These are phyloP conservation scores for Chymomyza costata DNA, from an alignment of 1,140 invertebrate genomes.

Conservation along the genomic window DNA sequence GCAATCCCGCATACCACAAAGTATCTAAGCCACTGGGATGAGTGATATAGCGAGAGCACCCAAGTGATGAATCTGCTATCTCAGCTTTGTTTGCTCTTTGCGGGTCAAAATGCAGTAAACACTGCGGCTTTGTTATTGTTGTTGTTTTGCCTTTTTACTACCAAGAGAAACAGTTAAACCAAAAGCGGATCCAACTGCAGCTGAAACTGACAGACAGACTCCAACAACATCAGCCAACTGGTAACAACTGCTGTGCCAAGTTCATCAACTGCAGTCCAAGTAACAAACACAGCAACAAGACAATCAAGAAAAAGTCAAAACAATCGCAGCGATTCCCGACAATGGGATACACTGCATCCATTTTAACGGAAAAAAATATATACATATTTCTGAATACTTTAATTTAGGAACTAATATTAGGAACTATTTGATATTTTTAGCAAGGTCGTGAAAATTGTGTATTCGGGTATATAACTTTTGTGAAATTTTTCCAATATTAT, in stretches of 20 bases:
- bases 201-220: too few species aligned
- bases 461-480: too few species aligned
- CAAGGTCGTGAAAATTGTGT: too few species aligned
- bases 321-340: neutral
- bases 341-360: neutral
- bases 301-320: too few species aligned
- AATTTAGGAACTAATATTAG: too few species aligned
- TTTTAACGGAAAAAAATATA: too few species aligned
- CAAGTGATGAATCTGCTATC: slow-evolving; percentile 22
- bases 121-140: slow-evolving; percentile 38
- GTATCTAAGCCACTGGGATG: too few species aligned
- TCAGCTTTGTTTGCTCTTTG: slow-evolving; percentile 7
- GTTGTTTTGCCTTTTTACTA: slow-evolving; percentile 7
- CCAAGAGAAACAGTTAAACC: slow-evolving; percentile 53
- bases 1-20: slow-evolving; percentile 16
- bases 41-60: too few species aligned
- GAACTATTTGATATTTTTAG: too few species aligned
- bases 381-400: too few species aligned
- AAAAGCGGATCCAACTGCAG: slow-evolving; percentile 44
- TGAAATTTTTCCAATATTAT: too few species aligned
- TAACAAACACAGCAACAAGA: slow-evolving; percentile 23
- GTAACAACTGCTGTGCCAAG: slow-evolving; percentile 29
- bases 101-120: slow-evolving; percentile 63
- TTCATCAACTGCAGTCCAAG: slow-evolving; percentile 33
- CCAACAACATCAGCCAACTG: slow-evolving; percentile 32